Evolutionary conservation across 2,113 vertebrate species (phyloP), one percentile per base, ranked within the genome.

Genomic region (Tetrax tetrax): DNA sequence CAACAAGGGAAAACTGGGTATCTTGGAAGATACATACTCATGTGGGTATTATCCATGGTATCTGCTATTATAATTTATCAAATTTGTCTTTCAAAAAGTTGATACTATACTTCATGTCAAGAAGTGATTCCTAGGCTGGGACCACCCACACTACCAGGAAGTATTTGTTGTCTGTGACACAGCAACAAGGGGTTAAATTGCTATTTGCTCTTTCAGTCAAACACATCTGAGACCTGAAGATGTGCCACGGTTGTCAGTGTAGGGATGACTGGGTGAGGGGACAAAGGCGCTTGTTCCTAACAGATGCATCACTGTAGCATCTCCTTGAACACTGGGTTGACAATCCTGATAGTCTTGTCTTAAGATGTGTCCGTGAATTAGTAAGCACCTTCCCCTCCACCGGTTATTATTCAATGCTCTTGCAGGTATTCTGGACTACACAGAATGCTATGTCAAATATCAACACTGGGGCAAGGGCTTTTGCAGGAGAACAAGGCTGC

Each of bases 231-330:
- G 57, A 83, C 18, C 24, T 75, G 60, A 53, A 68, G n/a, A 38
- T 24, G 20, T 60, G 35, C 24, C 28, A n/a, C 33, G 27, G 57
- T 8, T 47, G 41, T n/a, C 57, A 61, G 33, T 4, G 21, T 8
- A 60, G 33, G n/a, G n/a, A 21, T 37, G 18, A 53, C 61, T 22
- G 66, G n/a, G 45, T 10, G 28, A 65, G 38, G 35, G n/a, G 8
- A 43, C 23, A 33, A 47, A 76, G 29, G 11, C 2, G 13, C 17
- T 63, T 53, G 18, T 14, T 84, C 51, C 50, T n/a, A 43, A 37
- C 31, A n/a, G 22, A 78, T 0, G 0, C 23, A 24, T 37, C 53
- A 63, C 29, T 7, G 23, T 4, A 43, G 75, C n/a, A 43, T 28
- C 75, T 57, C 59, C 21, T 2, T 63, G 59, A 85, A 19, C 16